These are phyloP conservation scores for Andrena minutula DNA, from an alignment of 2,888 invertebrate genomes.

Conservation along the genomic window DNA sequence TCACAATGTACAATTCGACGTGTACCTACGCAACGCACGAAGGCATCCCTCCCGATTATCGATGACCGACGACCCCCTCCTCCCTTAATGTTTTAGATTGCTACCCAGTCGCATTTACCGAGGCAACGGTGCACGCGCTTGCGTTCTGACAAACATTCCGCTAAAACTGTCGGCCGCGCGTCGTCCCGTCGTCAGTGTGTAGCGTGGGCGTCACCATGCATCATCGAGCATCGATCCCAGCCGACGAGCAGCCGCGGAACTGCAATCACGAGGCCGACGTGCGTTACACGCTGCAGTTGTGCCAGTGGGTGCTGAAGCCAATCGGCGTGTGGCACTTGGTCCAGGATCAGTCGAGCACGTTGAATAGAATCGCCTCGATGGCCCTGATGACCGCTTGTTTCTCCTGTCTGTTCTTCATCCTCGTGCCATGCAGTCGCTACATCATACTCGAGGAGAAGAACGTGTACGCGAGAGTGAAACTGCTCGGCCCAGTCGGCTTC, in stretches of 20 bases:
- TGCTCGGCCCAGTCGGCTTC: constrained; percentile 71
- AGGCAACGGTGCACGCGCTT: background rate
- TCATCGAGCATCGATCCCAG: constrained; percentile 23
- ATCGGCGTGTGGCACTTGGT: constrained; percentile 72
- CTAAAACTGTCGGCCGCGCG: no score
- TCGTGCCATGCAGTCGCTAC: constrained; percentile 56
- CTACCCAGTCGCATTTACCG: background rate
- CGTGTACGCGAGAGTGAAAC: constrained; percentile 52
- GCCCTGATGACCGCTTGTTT: constrained; percentile 26
- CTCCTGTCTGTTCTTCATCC: constrained; percentile 35
- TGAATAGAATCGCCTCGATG: background rate
- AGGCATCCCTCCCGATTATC: background rate
- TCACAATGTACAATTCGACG: no score
- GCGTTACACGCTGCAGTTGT: constrained; percentile 65
- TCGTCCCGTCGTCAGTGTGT: background rate
- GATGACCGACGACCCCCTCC: background rate
- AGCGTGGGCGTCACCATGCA: constrained; percentile 18
- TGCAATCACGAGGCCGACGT: constrained; percentile 14
- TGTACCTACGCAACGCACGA: no score
- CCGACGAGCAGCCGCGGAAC: background rate
- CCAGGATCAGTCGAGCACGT: background rate
- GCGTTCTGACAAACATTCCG: background rate
- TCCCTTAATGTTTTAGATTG: background rate
- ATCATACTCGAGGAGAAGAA: constrained; percentile 22
- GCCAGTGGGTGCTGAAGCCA: constrained; percentile 68